Base-by-base conservation (phyloP, 2,888 invertebrate genomes). In the Hemithea aestivaria region DNA sequence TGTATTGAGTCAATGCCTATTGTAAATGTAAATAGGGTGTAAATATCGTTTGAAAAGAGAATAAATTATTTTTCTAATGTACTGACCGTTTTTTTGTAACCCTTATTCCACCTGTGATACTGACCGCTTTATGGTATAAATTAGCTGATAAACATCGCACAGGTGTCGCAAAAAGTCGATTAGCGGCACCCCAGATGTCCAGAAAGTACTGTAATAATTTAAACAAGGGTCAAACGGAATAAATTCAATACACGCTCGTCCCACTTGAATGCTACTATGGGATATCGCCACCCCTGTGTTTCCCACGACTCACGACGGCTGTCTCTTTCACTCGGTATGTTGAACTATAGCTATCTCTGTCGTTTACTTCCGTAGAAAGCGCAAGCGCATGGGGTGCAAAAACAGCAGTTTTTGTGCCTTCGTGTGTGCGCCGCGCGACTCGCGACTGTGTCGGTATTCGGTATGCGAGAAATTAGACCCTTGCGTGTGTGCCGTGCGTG, bases 261-360 rank as follows among this genome's bases (percentile, higher is more conserved):
- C 70, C 79, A 77, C 79, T 76, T 69, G 64, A 75, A 66, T 75
- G 76, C 62, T 63, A 65, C 72, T 83, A 82, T 87, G 87, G 84
- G 87, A 87, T 81, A 82, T 69, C 66, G 75, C 78, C 78, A 81
- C 83, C 84, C 85, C 67, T 77, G 64, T 58, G 76, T 71, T 87
- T 87, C 87, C 87, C 88, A 85, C 85, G 85, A 62, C 87, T 85
- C 88, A 85, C 85, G 85, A 62, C 56, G 36, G 42, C 54, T 33
- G 43, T 78, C 77, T 53, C 67, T 40, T 48, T 80, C 73, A 21
- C 60, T 35, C 69, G 10, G n/a, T 32, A 7, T 12, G 28, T 30
- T 8, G 21, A 20, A 20, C 1, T 49, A 47, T 40, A 6, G 10
- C 38, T 32, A 39, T 69, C 64, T 57, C 71, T 6, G 37, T 73